These are phyloP conservation scores for Eupithecia subfuscata DNA, from an alignment of 2,888 invertebrate genomes.

Conservation along the genomic window DNA sequence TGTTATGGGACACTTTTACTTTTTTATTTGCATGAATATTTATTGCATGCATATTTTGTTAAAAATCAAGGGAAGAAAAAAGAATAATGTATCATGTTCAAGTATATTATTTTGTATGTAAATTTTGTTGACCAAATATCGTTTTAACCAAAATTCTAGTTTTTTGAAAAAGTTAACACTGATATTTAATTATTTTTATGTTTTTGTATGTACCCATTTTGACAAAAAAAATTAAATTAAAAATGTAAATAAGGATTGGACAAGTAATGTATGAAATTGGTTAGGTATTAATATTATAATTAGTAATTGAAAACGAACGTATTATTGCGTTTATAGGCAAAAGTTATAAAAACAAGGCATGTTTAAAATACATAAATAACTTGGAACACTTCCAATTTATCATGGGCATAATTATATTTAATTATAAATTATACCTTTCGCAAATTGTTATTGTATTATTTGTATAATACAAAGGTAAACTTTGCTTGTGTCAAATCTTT, in stretches of 20 bases:
- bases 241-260: slow-evolving; percentile 42
- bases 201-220: slow-evolving; percentile 11
- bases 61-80: slow-evolving; percentile 2
- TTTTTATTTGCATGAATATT: slow-evolving; percentile 21
- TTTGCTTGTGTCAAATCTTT: background rate
- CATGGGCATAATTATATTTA: background rate
- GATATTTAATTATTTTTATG: background rate
- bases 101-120: slow-evolving; percentile 19
- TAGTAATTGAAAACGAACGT: slow-evolving; percentile 62
- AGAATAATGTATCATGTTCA: slow-evolving; percentile 21
- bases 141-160: slow-evolving; percentile 17
- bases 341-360: slow-evolving; percentile 62
- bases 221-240: slow-evolving; percentile 19
- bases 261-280: slow-evolving; percentile 50
- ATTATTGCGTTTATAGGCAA: slow-evolving; percentile 63
- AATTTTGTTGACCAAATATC: slow-evolving; percentile 27
- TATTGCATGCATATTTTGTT: slow-evolving; percentile 13
- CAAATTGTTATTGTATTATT: background rate
- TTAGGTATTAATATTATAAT: slow-evolving; percentile 53
- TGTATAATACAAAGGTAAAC: background rate
- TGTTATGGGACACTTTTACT: background rate
- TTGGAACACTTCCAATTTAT: slow-evolving; percentile 22
- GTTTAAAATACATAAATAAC: slow-evolving; percentile 73
- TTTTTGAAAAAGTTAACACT: background rate
- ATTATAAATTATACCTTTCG: background rate